These are phyloP conservation scores for Urosaurus nigricauda DNA, from an alignment of 2,797 vertebrate species.

Conservation along the genomic window DNA sequence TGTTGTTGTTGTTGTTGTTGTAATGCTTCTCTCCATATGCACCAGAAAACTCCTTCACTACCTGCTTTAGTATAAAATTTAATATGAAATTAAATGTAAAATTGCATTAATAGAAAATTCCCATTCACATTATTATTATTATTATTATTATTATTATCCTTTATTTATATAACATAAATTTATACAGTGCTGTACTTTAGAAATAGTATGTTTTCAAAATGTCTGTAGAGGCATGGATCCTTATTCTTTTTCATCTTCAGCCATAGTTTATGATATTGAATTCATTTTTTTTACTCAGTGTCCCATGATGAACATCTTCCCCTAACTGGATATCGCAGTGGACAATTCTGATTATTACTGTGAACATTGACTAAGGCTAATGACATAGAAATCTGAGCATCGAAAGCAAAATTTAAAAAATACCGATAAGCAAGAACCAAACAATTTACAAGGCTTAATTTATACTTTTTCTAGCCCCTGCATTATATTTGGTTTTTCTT, in stretches of 20 bases:
- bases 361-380: neutral
- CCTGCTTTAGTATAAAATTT: too few species aligned
- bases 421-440: neutral
- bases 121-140: too few species aligned
- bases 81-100: too few species aligned
- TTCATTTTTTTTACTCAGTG: neutral
- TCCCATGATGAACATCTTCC: neutral
- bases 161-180: too few species aligned
- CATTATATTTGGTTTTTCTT: neutral
- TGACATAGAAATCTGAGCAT: neutral
- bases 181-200: too few species aligned
- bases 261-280: neutral
- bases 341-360: neutral
- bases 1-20: too few species aligned
- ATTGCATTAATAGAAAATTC: neutral
- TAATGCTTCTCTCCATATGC: neutral
- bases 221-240: neutral
- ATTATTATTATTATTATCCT: too few species aligned
- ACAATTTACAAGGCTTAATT: neutral
- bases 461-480: neutral
- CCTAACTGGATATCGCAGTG: neutral
- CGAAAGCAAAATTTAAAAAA: constrained; percentile 15
- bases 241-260: neutral
- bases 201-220: constrained; percentile 1
- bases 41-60: too few species aligned